Conservation (phyloP, 1,140 invertebrate species). For the Lamellibrachia luymesi region DNA sequence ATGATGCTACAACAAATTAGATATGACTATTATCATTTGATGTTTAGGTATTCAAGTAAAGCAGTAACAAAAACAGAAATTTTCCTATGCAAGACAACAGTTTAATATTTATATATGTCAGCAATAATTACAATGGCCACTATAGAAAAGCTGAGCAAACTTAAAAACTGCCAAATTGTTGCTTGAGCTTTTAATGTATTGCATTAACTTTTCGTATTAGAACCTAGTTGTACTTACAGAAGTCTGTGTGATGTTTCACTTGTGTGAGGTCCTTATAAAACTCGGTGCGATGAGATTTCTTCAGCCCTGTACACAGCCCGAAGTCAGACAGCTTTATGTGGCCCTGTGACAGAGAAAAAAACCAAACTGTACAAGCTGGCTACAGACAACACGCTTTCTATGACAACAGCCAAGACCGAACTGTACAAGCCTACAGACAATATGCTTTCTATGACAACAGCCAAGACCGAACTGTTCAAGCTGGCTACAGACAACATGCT, state of each 20-base stretch:
- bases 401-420: too few relatives aligned
- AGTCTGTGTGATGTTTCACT: conserved; percentile 82
- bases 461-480: too few relatives aligned
- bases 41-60: not conserved
- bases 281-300: conserved; percentile 98
- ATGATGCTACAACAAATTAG: conserved; percentile 37
- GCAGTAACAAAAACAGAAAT: not conserved
- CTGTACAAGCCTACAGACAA: too few relatives aligned
- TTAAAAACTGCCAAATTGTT: not conserved
- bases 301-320: conserved; percentile 97
- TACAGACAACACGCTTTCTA: too few relatives aligned
- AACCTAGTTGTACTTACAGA: conserved; percentile 38
- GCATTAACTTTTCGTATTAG: not conserved
- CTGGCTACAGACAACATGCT: too few relatives aligned
- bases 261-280: conserved; percentile 98
- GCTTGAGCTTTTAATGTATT: not conserved
- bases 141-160: not conserved
- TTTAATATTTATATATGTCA: not conserved
- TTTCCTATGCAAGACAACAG: not conserved
- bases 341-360: conserved; percentile 61
- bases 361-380: not conserved
- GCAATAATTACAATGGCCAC: conserved; percentile 18
- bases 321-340: conserved; percentile 99
- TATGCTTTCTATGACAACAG: too few relatives aligned
- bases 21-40: not conserved